phyloP scores from a whole-genome alignment of 2,113 vertebrate species.

The Boulengeromyrus knoepffleri region DNA sequence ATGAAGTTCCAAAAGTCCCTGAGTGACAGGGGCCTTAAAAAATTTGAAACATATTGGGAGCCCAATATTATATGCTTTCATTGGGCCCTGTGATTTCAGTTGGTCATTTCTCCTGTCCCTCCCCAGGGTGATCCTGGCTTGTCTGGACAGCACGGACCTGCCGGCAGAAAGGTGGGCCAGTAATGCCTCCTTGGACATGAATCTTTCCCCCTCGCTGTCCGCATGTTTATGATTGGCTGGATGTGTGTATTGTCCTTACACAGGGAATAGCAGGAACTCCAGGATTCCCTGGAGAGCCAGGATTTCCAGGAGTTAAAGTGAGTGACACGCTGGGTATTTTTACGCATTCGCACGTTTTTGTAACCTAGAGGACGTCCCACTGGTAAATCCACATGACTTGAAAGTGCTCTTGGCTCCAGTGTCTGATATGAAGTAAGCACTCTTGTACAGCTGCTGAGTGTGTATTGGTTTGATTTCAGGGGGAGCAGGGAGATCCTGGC shows the following conservation, averaged over 20 bases:
- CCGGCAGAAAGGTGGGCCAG: slow-evolving; percentile 64
- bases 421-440: background rate
- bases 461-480: slow-evolving; percentile 56
- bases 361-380: background rate
- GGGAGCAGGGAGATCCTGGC: slow-evolving; percentile 72
- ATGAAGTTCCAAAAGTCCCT: background rate
- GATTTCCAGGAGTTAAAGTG: slow-evolving; percentile 75
- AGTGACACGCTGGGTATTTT: background rate
- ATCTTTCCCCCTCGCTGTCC: background rate
- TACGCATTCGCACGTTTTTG: background rate
- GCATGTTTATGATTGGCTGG: background rate
- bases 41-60: background rate
- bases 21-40: background rate
- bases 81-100: background rate
- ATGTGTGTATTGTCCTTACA: background rate
- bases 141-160: slow-evolving; percentile 64
- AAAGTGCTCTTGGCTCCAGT: background rate
- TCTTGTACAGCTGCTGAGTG: background rate
- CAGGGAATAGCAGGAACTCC: slow-evolving; percentile 61
- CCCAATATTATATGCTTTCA: background rate
- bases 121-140: slow-evolving; percentile 72
- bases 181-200: background rate
- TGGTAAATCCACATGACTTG: background rate
- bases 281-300: slow-evolving; percentile 62
- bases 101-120: background rate